phyloP scores from a whole-genome alignment of 2,113 vertebrate genomes.

The Struthio camelus region DNA sequence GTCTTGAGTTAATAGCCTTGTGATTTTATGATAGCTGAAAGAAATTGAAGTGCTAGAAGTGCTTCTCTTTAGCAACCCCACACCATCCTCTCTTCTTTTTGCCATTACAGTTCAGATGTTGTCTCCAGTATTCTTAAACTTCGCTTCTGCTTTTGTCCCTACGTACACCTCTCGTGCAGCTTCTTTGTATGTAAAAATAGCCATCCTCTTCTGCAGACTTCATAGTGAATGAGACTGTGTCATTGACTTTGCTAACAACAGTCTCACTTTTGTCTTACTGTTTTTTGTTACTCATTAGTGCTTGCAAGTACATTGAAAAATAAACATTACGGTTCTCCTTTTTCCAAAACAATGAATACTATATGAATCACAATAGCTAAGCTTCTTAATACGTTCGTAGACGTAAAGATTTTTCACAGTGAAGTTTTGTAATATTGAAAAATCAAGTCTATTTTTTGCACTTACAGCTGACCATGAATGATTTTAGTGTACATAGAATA shows the following conservation, averaged over 20 bases:
- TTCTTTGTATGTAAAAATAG: not conserved
- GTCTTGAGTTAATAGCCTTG: not conserved
- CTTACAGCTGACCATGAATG: constrained; percentile 95
- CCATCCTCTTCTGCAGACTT: not conserved
- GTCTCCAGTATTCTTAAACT: not conserved
- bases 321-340: not conserved
- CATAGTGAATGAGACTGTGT: rapidly evolving
- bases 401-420: not conserved
- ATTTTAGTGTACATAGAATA: constrained; percentile 98
- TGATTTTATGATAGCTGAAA: not conserved
- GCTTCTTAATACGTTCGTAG: not conserved
- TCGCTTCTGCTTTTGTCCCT: not conserved
- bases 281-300: not conserved
- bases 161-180: not conserved
- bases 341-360: not conserved
- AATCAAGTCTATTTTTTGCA: not conserved
- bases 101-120: rapidly evolving
- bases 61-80: not conserved
- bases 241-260: not conserved
- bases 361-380: not conserved
- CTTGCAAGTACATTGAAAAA: not conserved
- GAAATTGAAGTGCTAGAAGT: not conserved
- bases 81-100: not conserved
- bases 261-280: not conserved
- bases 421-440: not conserved